Conservation (phyloP, 2,888 invertebrate genomes). For the Morpho deidamia region DNA sequence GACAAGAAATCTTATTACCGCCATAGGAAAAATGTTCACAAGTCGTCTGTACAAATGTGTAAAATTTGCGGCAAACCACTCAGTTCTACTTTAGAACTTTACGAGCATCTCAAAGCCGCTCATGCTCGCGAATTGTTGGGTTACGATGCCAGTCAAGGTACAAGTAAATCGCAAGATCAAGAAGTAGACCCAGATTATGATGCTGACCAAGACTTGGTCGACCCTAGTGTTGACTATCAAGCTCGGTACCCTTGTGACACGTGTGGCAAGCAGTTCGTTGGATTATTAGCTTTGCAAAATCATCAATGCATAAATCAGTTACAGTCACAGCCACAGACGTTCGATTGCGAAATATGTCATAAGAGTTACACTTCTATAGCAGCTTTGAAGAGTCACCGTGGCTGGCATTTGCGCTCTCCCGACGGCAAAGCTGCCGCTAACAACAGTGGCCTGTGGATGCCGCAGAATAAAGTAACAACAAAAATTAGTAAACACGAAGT, state of each 20-base stretch:
- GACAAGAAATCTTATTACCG: slow-evolving; percentile 79
- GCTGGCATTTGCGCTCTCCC: slow-evolving; percentile 81
- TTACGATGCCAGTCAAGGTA: slow-evolving; percentile 63
- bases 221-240: slow-evolving; percentile 64
- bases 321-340: slow-evolving; percentile 57
- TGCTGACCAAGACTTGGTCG: slow-evolving; percentile 51
- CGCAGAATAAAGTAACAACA: slow-evolving; percentile 71
- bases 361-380: slow-evolving; percentile 82
- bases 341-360: slow-evolving; percentile 81
- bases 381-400: slow-evolving; percentile 82
- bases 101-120: slow-evolving; percentile 80
- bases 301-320: slow-evolving; percentile 73
- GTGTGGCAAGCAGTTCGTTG: slow-evolving; percentile 77
- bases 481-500: slow-evolving; percentile 74
- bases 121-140: slow-evolving; percentile 73
- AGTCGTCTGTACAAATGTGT: slow-evolving; percentile 76
- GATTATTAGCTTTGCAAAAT: slow-evolving; percentile 69
- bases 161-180: slow-evolving; percentile 55
- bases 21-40: slow-evolving; percentile 78
- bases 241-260: slow-evolving; percentile 75
- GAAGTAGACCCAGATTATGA: slow-evolving; percentile 59
- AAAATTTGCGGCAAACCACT: slow-evolving; percentile 81
- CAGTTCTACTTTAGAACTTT: slow-evolving; percentile 80
- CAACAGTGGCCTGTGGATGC: slow-evolving; percentile 74
- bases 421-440: slow-evolving; percentile 74